Conservation (phyloP, 2,888 invertebrate species). For the Steinernema hermaphroditum region DNA sequence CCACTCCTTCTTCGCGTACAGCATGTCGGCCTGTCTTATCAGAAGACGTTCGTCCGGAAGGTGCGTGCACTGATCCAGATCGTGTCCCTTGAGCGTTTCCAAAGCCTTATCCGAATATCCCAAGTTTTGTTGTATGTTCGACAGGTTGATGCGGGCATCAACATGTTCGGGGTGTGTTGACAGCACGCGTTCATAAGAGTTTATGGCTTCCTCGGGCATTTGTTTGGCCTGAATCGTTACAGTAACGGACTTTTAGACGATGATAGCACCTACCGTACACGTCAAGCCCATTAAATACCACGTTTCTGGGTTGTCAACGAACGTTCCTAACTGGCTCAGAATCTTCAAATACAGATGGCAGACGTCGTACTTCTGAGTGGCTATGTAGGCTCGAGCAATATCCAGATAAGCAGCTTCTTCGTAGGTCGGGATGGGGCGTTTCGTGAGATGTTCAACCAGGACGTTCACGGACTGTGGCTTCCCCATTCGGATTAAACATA, state of each 20-base stretch:
- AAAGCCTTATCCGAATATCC: constrained; percentile 58
- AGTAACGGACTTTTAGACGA: neutral
- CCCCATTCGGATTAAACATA: constrained; percentile 43
- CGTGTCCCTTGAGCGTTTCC: constrained; percentile 55
- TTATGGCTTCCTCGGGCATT: constrained; percentile 43
- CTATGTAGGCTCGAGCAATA: constrained; percentile 43
- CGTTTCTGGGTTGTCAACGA: constrained; percentile 41
- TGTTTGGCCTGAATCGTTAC: neutral
- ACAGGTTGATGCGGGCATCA: constrained; percentile 61
- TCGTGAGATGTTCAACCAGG: constrained; percentile 42
- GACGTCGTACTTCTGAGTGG: neutral
- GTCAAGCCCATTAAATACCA: constrained; percentile 34
- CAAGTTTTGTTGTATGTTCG: constrained; percentile 53
- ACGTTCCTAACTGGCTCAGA: constrained; percentile 35
- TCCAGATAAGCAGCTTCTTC: constrained; percentile 47
- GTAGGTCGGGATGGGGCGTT: constrained; percentile 36
- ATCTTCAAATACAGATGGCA: constrained; percentile 32
- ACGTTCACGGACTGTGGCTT: neutral
- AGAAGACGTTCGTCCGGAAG: constrained; percentile 63
- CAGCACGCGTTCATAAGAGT: constrained; percentile 48
- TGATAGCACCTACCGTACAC: constrained; percentile 20
- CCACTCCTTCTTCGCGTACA: constrained; percentile 49
- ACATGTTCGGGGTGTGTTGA: constrained; percentile 54
- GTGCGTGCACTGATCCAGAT: constrained; percentile 56
- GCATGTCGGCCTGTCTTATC: constrained; percentile 58